phyloP scores from a whole-genome alignment of 2,113 vertebrate species.

The Garra rufa region DNA sequence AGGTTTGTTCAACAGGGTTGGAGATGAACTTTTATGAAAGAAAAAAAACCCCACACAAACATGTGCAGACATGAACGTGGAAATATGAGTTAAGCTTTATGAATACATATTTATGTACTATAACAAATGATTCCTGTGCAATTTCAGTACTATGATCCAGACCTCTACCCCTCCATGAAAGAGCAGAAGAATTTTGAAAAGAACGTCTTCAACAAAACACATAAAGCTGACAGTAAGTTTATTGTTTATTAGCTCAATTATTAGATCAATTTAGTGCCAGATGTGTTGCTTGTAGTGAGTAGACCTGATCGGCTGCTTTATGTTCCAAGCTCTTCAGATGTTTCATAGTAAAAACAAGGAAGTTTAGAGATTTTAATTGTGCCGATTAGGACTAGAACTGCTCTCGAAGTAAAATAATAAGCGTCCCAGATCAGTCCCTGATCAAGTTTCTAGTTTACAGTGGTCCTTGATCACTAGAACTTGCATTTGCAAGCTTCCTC shows the following conservation, averaged over 20 bases:
- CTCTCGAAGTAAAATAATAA: background rate
- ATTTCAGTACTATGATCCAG: slow-evolving; percentile 83
- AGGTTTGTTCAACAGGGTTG: background rate
- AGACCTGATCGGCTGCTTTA: slow-evolving; percentile 10
- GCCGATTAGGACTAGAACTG: background rate
- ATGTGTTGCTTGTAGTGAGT: background rate
- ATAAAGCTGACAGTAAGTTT: slow-evolving; percentile 80
- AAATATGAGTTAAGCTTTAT: slow-evolving; percentile 12
- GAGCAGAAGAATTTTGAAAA: slow-evolving; percentile 86
- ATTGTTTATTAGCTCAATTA: background rate
- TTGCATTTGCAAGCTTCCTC: background rate
- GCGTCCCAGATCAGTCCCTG: background rate
- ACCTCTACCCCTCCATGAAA: slow-evolving; percentile 80
- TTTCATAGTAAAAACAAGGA: background rate
- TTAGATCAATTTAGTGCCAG: background rate
- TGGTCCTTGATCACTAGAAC: background rate
- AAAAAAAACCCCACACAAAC: too few species aligned
- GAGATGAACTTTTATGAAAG: background rate
- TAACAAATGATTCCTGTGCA: slow-evolving; percentile 12
- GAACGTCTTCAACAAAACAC: slow-evolving; percentile 84
- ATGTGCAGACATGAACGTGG: background rate
- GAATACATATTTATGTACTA: background rate
- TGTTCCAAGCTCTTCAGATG: background rate
- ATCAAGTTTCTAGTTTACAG: background rate
- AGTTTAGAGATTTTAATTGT: background rate